phyloP scores from a whole-genome alignment of 2,888 invertebrate genomes.

The Tinea trinotella region DNA sequence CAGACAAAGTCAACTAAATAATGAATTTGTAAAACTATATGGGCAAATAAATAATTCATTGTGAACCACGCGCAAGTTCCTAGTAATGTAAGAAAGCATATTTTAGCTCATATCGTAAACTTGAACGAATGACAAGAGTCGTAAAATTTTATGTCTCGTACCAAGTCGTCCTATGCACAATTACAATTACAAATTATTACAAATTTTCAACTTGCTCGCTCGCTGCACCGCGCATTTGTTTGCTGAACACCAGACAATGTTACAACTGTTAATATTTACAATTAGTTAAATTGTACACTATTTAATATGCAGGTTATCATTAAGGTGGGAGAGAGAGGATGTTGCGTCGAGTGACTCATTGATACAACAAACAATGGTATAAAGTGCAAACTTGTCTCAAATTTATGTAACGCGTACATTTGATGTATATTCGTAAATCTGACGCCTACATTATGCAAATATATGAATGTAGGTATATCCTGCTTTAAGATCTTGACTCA shows the following conservation, averaged over 20 bases:
- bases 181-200: conserved; percentile 70
- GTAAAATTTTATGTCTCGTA: conserved; percentile 59
- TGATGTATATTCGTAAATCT: conserved; percentile 8
- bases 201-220: conserved; percentile 42
- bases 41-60: conserved; percentile 64
- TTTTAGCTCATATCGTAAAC: conserved; percentile 63
- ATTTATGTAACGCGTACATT: conserved; percentile 10
- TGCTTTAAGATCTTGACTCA: neutral
- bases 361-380: neutral
- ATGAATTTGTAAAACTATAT: conserved; percentile 53
- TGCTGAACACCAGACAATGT: neutral
- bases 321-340: conserved; percentile 3
- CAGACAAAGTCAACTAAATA: conserved; percentile 41
- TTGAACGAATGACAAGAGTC: conserved; percentile 57
- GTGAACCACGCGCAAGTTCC: conserved; percentile 43
- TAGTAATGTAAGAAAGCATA: conserved; percentile 56
- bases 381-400: conserved; percentile 6
- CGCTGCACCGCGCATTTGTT: neutral
- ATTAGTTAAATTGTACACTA: neutral
- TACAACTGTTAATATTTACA: conserved; percentile 1
- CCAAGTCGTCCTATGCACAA: conserved; percentile 52
- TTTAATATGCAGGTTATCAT: neutral
- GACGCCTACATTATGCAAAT: conserved; percentile 6
- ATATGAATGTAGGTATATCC: neutral
- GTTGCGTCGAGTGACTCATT: neutral